phyloP scores from a whole-genome alignment of 2,888 invertebrate genomes.

The Eristalinus sepulchralis region DNA sequence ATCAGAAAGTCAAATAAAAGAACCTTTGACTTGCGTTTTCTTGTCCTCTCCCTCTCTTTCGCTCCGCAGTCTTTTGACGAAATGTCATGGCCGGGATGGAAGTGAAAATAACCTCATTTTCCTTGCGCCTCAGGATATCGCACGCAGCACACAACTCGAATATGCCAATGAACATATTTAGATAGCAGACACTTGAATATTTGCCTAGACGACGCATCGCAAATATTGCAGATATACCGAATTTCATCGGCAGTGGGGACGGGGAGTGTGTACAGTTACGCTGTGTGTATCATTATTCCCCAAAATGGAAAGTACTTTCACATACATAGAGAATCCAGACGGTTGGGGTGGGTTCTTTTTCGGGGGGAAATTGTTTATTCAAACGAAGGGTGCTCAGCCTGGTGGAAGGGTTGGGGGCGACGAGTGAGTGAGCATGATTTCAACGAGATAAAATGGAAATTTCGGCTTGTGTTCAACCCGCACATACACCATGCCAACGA shows the following conservation, averaged over 20 bases:
- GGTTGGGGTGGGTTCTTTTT: conserved; percentile 27
- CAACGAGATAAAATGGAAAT: conserved; percentile 67
- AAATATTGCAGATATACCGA: conserved; percentile 51
- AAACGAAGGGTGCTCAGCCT: conserved; percentile 51
- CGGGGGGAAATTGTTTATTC: conserved; percentile 59
- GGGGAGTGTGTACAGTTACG: not conserved
- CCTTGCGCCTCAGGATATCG: conserved; percentile 42
- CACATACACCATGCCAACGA: not conserved
- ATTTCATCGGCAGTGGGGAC: conserved; percentile 8
- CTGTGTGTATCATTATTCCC: conserved; percentile 47
- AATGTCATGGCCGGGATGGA: conserved; percentile 51
- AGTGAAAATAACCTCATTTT: conserved; percentile 59
- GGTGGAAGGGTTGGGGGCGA: conserved; percentile 7
- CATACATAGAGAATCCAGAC: conserved; percentile 24
- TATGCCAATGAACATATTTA: conserved; percentile 67
- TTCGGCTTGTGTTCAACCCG: conserved; percentile 26
- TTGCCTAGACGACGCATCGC: conserved; percentile 46
- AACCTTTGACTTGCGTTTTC: conserved; percentile 71
- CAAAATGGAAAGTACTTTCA: conserved; percentile 27
- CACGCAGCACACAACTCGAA: conserved; percentile 42
- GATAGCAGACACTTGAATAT: conserved; percentile 50
- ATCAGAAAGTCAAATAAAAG: conserved; percentile 72
- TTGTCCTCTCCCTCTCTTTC: conserved; percentile 18
- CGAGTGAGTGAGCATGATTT: conserved; percentile 52
- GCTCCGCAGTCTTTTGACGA: conserved; percentile 39